Evolutionary conservation across 2,888 invertebrate species (phyloP).

Genomic region (Cheilosia vulpina): DNA sequence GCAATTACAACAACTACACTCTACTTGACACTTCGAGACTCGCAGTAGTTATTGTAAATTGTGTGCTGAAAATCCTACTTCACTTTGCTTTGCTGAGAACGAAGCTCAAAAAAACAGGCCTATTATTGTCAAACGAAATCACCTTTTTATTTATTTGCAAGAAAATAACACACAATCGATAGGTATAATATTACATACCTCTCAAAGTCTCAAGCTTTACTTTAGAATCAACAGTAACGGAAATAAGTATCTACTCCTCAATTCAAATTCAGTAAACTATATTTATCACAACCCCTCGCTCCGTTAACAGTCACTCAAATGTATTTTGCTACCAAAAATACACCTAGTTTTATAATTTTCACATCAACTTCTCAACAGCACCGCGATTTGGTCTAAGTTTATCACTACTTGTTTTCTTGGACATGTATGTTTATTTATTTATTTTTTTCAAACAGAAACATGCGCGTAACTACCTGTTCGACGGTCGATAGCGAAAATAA

Average conservation of each 20-base stretch:
- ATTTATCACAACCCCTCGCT: slow-evolving; percentile 4
- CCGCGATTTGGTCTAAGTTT: slow-evolving; percentile 8
- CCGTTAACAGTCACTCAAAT: neutral
- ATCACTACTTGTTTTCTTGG: slow-evolving; percentile 20
- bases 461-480: slow-evolving; percentile 10
- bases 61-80: no score
- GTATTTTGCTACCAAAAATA: neutral
- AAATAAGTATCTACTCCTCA: neutral
- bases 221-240: slow-evolving; percentile 3
- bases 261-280: neutral
- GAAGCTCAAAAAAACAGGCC: no score
- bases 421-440: neutral
- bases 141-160: neutral
- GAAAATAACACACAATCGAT: neutral
- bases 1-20: no score
- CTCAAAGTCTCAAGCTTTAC: neutral
- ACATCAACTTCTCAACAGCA: slow-evolving; percentile 1
- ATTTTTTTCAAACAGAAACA: slow-evolving; percentile 1
- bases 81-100: no score
- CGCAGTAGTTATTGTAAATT: no score
- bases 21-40: no score
- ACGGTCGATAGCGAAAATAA: neutral
- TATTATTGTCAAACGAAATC: neutral
- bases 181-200: neutral
- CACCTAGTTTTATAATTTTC: neutral